Evolutionary conservation across 1,140 invertebrate species (phyloP), one percentile per base, ranked within the genome.

Genomic region (Aphis craccivora): DNA sequence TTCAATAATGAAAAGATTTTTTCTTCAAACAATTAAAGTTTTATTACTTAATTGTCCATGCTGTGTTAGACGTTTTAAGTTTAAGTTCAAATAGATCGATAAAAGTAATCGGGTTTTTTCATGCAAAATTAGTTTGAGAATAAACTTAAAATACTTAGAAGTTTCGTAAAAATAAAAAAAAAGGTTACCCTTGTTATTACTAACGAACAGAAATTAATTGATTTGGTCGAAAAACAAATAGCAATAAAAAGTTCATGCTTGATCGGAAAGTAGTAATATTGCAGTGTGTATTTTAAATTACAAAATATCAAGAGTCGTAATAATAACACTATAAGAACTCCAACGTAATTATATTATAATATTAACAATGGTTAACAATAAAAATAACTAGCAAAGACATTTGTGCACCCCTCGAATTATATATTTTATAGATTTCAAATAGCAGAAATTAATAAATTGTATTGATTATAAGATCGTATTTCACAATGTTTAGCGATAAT

Each of bases 201-300:
- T 89, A 55, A 89, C 88, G 23, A 55, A 89, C 51, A 25, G 40
- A 89, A 53, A 89, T 55, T 89, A 55, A 89, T 89, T 53, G 35
- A 55, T 89, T 89, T 8, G 35, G 35, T 55, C 3, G 51, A 55
- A 55, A 89, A 89, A 55, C 51, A 53, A 89, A 89, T 89, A 40
- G 35, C 35, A 89, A 89, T 89, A 37, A 55, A 55, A 89, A 55
- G 88, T 55, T 88, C n/a, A 51, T 53, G 35, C 53, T 89, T 35
- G 35, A 55, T 55, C 88, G 88, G 37, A 89, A 89, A 55, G 51
- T n/a, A 87, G 35, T 35, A 89, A 53, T 87, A 48, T 48, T 40
- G 83, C 83, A 48, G 30, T 14, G n/a, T 51, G 18, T 88, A 88
- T 88, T 51, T 45, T 8, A 87, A n/a, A 48, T 48, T 48, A 45